A percentile compares a stretch with the other conserved stretches of the same genome.
Evolutionary conservation across 2,797 vertebrate species (phyloP).

Genomic region (Eupleurogrammus muticus): DNA sequence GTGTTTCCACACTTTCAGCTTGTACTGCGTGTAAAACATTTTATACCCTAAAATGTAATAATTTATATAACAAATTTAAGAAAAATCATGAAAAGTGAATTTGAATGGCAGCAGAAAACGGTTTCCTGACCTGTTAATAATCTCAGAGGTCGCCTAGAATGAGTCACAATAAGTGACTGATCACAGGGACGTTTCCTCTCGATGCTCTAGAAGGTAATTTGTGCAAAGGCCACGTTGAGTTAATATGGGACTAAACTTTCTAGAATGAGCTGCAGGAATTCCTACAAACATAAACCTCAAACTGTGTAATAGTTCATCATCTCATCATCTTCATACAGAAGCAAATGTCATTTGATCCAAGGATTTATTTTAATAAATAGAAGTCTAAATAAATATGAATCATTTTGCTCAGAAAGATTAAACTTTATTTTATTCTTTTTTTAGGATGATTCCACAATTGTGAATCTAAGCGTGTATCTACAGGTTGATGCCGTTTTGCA

Average conservation of each 20-base stretch:
- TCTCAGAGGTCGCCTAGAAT: no score
- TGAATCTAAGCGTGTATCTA: neutral
- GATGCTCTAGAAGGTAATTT: no score
- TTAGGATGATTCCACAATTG: neutral
- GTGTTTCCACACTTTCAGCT: no score
- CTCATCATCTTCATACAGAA: no score
- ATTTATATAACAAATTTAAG: neutral
- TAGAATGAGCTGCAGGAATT: neutral
- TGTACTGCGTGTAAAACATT: no score
- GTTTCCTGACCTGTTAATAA: neutral
- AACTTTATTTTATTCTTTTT: no score
- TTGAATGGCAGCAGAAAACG: neutral
- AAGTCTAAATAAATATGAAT: neutral
- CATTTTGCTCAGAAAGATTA: neutral
- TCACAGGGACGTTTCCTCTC: neutral
- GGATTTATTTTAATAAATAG: neutral
- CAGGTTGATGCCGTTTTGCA: neutral
- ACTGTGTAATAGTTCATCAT: no score
- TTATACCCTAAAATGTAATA: no score
- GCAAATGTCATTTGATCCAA: neutral
- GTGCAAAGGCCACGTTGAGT: no score
- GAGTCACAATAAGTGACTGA: neutral
- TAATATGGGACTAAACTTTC: neutral
- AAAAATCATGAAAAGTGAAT: neutral
- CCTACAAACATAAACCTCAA: neutral